Base-by-base conservation (phyloP, 1,140 invertebrate species). In the Drosophila rhopaloa region DNA sequence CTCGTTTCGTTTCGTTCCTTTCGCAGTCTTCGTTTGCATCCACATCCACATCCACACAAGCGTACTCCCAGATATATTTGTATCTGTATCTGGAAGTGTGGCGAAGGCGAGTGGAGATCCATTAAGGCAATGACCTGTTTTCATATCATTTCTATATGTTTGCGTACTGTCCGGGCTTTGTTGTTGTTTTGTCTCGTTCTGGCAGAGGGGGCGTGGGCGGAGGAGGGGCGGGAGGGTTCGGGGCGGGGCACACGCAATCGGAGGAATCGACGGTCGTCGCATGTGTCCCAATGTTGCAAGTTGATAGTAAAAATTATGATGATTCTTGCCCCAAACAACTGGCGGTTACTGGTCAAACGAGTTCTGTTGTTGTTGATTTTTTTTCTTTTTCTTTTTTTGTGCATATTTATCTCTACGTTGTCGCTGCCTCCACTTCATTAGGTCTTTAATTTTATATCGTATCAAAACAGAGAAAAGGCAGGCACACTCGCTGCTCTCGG, bases 41-140 rank as follows among this genome's bases (percentile, higher is more conserved):
- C 70, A 79, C 66, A 66, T 50, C 58, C 79, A 70, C 55, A 61
- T 35, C 32, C 57, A 47, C 44, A 41, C 29, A 32, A n/a, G 14
- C 50, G 37, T 58, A 51, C 35, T 40, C 41, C 41, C 29, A 48
- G 41, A 51, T 37, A 38, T 38, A 59, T 60, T 38, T 29, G 48
- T 61, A 61, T 68, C 65, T 68, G 60, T 66, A 68, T 68, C 65
- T 68, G 60, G 61, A 48, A 47, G 37, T 68, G 40, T 58, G 57
- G 47, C 46, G 41, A 55, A 47, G 46, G 65, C 47, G 62, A 76
- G 76, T 83, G 73, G 72, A 88, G 82, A 90, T 91, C 86, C 86
- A 90, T 90, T 90, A 90, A 90, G 86, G 86, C 86, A 90, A 90
- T 90, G 86, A 90, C 86, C 86, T 90, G 86, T 90, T 90, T 90